phyloP scores from a whole-genome alignment of 2,888 invertebrate genomes.

The Mythimna vitellina region DNA sequence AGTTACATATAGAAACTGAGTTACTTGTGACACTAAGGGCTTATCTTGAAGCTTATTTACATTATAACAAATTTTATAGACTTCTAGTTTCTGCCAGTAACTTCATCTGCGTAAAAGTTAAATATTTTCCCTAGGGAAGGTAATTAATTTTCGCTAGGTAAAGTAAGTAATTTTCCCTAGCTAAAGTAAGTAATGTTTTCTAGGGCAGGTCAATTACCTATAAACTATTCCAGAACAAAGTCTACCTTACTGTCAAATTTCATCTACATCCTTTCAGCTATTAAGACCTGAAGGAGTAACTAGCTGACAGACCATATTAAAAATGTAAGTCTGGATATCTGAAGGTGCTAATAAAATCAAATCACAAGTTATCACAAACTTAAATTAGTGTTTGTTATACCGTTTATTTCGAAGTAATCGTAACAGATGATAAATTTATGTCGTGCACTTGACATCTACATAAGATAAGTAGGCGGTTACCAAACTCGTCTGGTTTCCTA shows the following conservation, averaged over 20 bases:
- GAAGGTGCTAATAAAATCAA: not conserved
- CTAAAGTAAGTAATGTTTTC: no score
- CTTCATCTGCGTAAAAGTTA: no score
- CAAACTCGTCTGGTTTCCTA: slow-evolving; percentile 42
- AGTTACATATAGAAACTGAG: no score
- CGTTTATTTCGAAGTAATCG: slow-evolving; percentile 32
- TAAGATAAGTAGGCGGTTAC: slow-evolving; percentile 38
- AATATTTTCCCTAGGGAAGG: no score
- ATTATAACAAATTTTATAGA: not conserved
- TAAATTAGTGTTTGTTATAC: slow-evolving; percentile 4
- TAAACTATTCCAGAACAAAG: not conserved
- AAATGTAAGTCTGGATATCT: no score
- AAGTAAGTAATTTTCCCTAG: no score
- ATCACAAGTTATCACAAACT: slow-evolving; percentile 21
- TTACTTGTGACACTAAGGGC: not conserved
- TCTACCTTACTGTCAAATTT: not conserved
- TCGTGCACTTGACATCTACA: slow-evolving; percentile 51
- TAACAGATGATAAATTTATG: slow-evolving; percentile 43
- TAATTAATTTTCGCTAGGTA: no score
- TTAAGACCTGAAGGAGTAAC: no score
- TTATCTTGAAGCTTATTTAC: not conserved
- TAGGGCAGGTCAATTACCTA: no score
- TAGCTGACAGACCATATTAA: no score
- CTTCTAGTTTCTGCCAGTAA: no score
- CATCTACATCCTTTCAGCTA: not conserved